Evolutionary conservation across 2,113 vertebrate genomes (phyloP).

Genomic region (Apteryx mantelli): DNA sequence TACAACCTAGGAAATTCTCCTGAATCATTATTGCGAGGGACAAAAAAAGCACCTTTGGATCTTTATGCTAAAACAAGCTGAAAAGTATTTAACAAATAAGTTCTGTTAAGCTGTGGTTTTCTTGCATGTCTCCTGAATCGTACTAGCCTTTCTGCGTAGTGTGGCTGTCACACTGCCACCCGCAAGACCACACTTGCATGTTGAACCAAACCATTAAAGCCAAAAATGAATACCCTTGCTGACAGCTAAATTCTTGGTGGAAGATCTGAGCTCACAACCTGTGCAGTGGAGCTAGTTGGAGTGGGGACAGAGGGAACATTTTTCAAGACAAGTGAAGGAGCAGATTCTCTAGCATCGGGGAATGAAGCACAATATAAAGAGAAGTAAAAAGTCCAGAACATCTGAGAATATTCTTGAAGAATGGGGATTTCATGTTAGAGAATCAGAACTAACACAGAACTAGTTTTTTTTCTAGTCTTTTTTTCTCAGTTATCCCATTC

Average conservation of each 20-base stretch:
- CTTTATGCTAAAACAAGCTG: not conserved
- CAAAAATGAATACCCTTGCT: not conserved
- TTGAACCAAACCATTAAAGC: rapidly evolving
- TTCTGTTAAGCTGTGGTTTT: not conserved
- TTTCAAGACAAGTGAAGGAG: not conserved
- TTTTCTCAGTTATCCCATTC: not conserved
- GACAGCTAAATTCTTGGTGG: rapidly evolving
- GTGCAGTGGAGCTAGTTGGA: rapidly evolving
- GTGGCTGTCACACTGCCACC: not conserved
- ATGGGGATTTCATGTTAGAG: not conserved
- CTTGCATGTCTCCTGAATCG: rapidly evolving
- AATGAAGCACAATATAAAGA: not conserved
- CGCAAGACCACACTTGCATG: rapidly evolving
- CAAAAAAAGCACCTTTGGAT: not conserved
- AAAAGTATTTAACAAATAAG: not conserved
- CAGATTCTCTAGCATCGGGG: not conserved
- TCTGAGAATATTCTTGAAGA: not conserved
- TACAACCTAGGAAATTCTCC: not conserved
- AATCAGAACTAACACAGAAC: not conserved
- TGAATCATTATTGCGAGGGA: not conserved
- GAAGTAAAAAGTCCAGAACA: not conserved
- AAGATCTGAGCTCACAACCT: not conserved
- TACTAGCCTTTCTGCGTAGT: rapidly evolving
- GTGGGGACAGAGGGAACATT: not conserved
- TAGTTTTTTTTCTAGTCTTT: not conserved